Conservation (phyloP, 2,113 vertebrate species). For the Eretmochelys imbricata region DNA sequence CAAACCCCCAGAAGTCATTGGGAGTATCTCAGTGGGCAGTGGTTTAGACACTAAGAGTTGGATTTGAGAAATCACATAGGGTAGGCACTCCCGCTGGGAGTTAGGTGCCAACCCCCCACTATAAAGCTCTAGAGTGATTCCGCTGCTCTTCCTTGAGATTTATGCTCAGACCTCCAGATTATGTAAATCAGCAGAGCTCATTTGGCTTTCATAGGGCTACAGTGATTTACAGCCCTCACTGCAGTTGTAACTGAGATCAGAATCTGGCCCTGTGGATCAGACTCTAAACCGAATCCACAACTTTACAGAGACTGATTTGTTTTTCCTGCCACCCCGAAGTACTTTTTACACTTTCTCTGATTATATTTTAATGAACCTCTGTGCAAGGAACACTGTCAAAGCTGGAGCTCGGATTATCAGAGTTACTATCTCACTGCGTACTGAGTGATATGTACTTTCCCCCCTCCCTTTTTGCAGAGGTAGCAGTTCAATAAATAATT, state of each 20-base stretch:
- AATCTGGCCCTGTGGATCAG: not conserved
- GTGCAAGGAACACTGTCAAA: constrained; percentile 44
- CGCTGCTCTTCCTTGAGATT: not conserved
- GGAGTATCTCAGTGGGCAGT: not conserved
- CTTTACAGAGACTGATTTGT: not conserved
- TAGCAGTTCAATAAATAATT: constrained; percentile 83
- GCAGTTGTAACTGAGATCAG: not conserved
- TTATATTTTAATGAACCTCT: constrained; percentile 58
- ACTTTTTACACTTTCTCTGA: constrained; percentile 11
- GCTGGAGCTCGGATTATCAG: constrained; percentile 41
- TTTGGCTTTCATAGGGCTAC: not conserved
- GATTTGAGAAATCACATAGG: too few relatives aligned
- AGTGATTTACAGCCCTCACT: not conserved
- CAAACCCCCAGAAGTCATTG: not conserved
- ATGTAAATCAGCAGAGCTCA: not conserved
- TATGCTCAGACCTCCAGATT: not conserved
- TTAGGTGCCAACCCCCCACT: too few relatives aligned
- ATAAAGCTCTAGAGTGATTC: too few relatives aligned
- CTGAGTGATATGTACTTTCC: constrained; percentile 25
- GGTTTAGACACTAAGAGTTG: not conserved
- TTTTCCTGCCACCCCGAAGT: constrained; percentile 17
- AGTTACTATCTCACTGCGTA: constrained; percentile 46
- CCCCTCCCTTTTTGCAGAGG: constrained; percentile 56
- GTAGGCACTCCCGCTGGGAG: too few relatives aligned
- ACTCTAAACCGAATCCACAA: not conserved